Evolutionary conservation across 2,797 vertebrate species (phyloP).

Genomic region (Amblyraja radiata): DNA sequence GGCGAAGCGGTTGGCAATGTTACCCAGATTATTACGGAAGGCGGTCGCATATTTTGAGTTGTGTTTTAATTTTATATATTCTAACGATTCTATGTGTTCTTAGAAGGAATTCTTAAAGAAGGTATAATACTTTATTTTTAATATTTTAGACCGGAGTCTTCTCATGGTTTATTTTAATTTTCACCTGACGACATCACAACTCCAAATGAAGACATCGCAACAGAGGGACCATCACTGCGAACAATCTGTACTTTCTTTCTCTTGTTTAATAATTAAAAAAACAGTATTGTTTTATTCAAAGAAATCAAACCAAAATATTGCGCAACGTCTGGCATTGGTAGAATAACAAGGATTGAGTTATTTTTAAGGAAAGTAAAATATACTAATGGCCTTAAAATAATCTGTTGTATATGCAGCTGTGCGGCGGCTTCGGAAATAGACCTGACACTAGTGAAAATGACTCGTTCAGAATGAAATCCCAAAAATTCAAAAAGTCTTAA

Average conservation of each 20-base stretch:
- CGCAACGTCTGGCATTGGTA: neutral
- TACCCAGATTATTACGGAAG: neutral
- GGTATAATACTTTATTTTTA: too few relatives aligned
- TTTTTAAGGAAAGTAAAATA: neutral
- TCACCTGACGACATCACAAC: neutral
- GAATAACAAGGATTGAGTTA: neutral
- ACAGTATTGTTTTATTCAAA: neutral
- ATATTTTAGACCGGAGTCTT: neutral
- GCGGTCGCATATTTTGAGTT: neutral
- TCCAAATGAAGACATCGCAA: neutral
- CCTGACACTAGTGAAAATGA: neutral
- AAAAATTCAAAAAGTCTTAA: neutral
- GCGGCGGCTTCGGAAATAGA: too few relatives aligned
- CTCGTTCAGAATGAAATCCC: neutral
- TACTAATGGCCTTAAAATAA: neutral
- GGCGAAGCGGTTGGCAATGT: neutral
- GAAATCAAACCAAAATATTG: neutral
- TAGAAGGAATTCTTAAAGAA: too few relatives aligned
- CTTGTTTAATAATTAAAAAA: neutral
- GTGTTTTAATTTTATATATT: too few relatives aligned
- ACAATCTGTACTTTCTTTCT: neutral
- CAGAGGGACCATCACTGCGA: neutral
- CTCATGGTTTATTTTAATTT: neutral
- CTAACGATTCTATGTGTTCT: too few relatives aligned
- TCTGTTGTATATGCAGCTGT: neutral